These are phyloP conservation scores for Prunella fulvescens DNA, from an alignment of 2,113 vertebrate genomes.

Conservation along the genomic window DNA sequence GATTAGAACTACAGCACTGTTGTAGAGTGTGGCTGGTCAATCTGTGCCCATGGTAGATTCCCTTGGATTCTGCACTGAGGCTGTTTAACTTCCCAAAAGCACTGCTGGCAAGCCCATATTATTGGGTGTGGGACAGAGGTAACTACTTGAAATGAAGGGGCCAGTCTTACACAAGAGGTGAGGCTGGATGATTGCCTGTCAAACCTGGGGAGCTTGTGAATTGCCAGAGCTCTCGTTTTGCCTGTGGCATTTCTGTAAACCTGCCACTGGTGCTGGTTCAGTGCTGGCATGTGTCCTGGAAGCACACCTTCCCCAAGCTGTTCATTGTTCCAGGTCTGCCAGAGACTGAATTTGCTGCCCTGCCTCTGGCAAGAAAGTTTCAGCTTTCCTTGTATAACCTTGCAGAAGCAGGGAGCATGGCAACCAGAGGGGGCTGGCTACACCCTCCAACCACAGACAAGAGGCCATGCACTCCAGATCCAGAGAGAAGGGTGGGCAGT, in stretches of 20 bases:
- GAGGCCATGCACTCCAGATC: rapidly evolving
- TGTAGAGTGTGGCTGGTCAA: neutral
- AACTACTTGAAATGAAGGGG: conserved; percentile 39
- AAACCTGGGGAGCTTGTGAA: conserved; percentile 31
- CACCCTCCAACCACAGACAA: neutral
- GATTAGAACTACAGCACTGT: conserved; percentile 9
- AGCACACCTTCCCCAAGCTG: conserved; percentile 49
- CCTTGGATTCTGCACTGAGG: neutral
- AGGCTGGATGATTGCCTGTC: conserved; percentile 52
- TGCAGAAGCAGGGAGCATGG: neutral
- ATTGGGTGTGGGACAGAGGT: conserved; percentile 30
- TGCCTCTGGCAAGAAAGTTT: conserved; percentile 6
- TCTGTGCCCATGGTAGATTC: neutral
- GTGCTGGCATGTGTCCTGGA: conserved; percentile 35
- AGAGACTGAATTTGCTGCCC: neutral
- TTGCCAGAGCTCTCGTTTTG: conserved; percentile 48
- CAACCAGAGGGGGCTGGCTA: neutral
- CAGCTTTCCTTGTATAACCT: conserved; percentile 16
- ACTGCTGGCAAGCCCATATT: conserved; percentile 1
- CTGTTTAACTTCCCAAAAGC: conserved; percentile 7
- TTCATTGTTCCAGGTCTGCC: conserved; percentile 23
- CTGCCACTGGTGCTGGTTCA: conserved; percentile 34
- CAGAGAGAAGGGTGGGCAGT: neutral
- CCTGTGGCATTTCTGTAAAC: conserved; percentile 57
- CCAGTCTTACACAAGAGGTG: conserved; percentile 47